phyloP scores from a whole-genome alignment of 1,140 invertebrate genomes.

The Gryllus bimaculatus region DNA sequence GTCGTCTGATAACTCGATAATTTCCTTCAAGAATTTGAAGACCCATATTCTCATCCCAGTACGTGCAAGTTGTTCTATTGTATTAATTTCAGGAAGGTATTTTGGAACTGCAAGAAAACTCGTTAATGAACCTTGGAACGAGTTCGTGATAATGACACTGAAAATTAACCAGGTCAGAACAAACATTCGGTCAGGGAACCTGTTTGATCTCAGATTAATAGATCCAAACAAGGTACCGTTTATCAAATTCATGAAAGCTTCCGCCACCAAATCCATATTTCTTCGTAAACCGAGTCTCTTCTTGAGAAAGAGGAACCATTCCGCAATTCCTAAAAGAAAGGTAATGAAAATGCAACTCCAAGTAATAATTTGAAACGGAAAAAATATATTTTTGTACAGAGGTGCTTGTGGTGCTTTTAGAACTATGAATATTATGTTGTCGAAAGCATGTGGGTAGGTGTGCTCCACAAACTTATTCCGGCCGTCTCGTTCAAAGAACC shows the following conservation, averaged over 20 bases:
- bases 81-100: background rate
- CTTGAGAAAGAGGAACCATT: background rate
- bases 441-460: background rate
- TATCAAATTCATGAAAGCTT: background rate
- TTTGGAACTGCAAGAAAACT: background rate
- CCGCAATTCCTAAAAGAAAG: background rate
- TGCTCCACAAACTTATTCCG: background rate
- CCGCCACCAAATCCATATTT: background rate
- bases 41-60: slow-evolving; percentile 28
- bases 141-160: background rate
- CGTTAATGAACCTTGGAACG: background rate
- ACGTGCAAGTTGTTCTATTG: slow-evolving; percentile 28
- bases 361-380: background rate
- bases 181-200: background rate
- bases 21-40: background rate
- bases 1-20: background rate
- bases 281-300: background rate
- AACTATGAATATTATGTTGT: background rate
- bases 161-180: background rate
- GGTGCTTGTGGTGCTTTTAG: background rate
- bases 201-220: background rate
- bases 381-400: background rate
- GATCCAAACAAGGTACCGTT: background rate
- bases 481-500: background rate
- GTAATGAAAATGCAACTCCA: background rate